A percentile compares a stretch with the other conserved stretches of the same genome.
Evolutionary conservation across 2,113 vertebrate species (phyloP).

Genomic region (Rhinoptilus africanus): DNA sequence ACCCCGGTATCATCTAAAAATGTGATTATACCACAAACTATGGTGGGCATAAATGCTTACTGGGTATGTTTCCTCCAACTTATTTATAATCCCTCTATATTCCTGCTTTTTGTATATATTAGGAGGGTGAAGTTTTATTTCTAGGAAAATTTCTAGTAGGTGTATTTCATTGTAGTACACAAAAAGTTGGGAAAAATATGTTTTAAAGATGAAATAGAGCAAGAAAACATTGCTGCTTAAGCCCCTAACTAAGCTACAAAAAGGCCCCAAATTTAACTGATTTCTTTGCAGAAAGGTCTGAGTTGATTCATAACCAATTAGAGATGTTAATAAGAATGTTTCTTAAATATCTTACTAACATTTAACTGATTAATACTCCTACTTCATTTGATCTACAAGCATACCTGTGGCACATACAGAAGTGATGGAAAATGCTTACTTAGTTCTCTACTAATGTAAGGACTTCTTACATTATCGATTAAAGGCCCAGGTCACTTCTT

Average conservation of each 20-base stretch:
- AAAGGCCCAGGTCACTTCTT: not conserved
- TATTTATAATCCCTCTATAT: not conserved
- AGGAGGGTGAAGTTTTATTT: not conserved
- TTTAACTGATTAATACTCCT: not conserved
- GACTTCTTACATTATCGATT: not conserved
- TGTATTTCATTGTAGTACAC: not conserved
- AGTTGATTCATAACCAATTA: not conserved
- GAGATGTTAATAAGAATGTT: not conserved
- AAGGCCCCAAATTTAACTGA: not conserved
- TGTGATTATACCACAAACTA: not conserved
- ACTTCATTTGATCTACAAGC: not conserved
- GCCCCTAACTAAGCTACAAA: not conserved
- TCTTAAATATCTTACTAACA: not conserved
- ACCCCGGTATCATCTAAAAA: not conserved
- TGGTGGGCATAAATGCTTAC: not conserved
- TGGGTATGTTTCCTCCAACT: not conserved
- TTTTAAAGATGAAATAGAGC: not conserved
- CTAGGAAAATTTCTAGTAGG: not conserved
- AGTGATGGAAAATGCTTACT: not conserved
- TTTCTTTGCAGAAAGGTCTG: not conserved
- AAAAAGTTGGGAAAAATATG: not conserved
- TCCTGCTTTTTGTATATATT: not conserved
- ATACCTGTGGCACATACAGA: not conserved
- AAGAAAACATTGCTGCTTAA: not conserved
- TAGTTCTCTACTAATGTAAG: not conserved